Base-by-base conservation (phyloP, 2,797 vertebrate species). In the Coranthus polyacanthus region DNA sequence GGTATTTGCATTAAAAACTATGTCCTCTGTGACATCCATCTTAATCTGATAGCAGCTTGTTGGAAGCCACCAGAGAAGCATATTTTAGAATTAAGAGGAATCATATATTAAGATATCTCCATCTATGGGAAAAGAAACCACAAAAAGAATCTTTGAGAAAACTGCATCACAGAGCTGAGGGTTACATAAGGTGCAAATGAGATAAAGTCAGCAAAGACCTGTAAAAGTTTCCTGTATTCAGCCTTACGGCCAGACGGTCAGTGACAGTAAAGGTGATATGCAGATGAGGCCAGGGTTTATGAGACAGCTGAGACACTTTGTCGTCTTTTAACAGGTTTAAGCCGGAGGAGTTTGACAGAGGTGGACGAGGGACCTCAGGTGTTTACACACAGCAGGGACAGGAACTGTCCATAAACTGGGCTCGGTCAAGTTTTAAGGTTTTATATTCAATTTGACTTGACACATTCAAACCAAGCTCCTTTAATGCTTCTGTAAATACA, bases 231-330 rank as follows among this genome's bases (percentile, higher is more conserved):
- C 8, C 36, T 50, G 39, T 8, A 24, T 57, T 68, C 21, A 20
- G 62, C 29, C 21, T 2, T 2, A n/a, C 37, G 38, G 44, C 56
- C 68, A 70, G 50, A 55, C 26, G 16, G 42, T 72, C 52, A 36
- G 32, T 38, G 78, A 81, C 77, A 75, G 62, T 8, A 16, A 83
- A 84, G 81, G 72, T 74, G 79, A 34, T 73, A 76, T 76, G 71
- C 49, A 85, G 68, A 82, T 75, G 39, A 80, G 78, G 60, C 50
- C 17, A 6, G 36, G 12, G 15, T 24, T 60, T 68, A 29, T 45
- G 6, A 49, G 58, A 60, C 53, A 39, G 39, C 17, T 1, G 6
- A 20, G 37, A 49, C 21, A 24, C 39, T 26, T 36, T 51, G 52
- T 51, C 12, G n/a, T n/a, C 44, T 39, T 65, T 8, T 2, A 1